Base-by-base conservation (phyloP, 2,797 vertebrate species). In the Darevskia nairensis region DNA sequence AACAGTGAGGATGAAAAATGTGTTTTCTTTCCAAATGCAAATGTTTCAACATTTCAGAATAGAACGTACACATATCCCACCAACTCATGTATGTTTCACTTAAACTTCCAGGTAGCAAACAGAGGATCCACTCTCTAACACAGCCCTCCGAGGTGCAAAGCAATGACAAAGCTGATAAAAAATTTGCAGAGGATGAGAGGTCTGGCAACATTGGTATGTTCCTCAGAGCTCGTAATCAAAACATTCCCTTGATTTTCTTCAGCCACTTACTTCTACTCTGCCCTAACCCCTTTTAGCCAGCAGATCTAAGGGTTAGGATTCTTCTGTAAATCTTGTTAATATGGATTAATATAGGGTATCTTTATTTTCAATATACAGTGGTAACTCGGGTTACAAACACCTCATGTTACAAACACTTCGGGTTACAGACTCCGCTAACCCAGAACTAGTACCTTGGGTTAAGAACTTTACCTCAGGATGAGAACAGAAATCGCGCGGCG, bases 11-110 rank as follows among this genome's bases (percentile, higher is more conserved):
- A 27, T 7, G 71, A 82, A 75, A 74, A 74, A 74, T 32, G 39
- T 41, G 29, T 87, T 82, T 66, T 39, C 55, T 64, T 81, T 32
- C 29, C 32, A 61, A 61, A 81, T 81, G 79, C 21, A 82, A 87
- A 75, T 75, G 86, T 44, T 46, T n/a, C 46, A 79, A 71, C 7
- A 23, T 61, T 61, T 10, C 2, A 0, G 1, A 81, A 29, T 74
- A 44, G 21, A 64, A 46, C 29, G 32, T 82, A 11, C 39, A 76
- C 69, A 76, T 4, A 50, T 74, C n/a, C 41, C 59, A 64, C 8
- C 64, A 66, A 4, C 71, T 87, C 76, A 27, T 39, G 75, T 81
- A 71, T 64, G 15, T 46, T 25, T 72, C 71, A 74, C 17, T 55
- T 84, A 46, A 84, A 59, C 69, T 75, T 75, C 21, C 50, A 29